Conservation (phyloP, 2,888 invertebrate genomes). For the Epinotia bilunana region DNA sequence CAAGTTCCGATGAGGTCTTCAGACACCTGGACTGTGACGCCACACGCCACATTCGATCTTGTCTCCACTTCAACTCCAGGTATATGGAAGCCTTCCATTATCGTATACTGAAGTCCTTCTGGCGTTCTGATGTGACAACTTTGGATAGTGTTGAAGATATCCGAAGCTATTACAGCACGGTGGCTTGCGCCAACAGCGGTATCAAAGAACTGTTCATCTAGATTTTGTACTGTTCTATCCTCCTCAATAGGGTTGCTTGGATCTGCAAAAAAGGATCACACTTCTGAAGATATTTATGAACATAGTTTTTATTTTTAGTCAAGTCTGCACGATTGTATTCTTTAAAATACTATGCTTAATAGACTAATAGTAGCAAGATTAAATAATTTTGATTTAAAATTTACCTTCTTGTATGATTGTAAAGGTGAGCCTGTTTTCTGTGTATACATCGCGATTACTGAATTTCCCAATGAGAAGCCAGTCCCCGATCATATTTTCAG, state of each 20-base stretch:
- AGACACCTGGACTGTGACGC: constrained; percentile 26
- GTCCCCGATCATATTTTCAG: constrained; percentile 40
- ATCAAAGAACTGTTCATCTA: constrained; percentile 35
- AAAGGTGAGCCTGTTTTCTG: constrained; percentile 38
- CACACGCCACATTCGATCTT: constrained; percentile 19
- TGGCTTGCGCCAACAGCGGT: constrained; percentile 35
- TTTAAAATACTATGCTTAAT: too few relatives aligned
- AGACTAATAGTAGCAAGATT: neutral
- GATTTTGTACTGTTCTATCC: constrained; percentile 24
- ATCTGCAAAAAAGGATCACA: constrained; percentile 25
- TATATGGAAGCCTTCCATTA: constrained; percentile 36
- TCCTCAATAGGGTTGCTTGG: constrained; percentile 45
- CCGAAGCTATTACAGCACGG: constrained; percentile 13
- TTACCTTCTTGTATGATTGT: constrained; percentile 45
- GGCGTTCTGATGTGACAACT: constrained; percentile 44
- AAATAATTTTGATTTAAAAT: neutral
- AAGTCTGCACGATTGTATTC: too few relatives aligned
- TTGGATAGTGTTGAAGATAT: constrained; percentile 14
- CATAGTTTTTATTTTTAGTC: too few relatives aligned
- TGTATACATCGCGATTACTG: constrained; percentile 38
- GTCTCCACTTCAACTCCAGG: constrained; percentile 29
- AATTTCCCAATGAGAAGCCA: constrained; percentile 46
- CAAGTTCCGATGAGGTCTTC: constrained; percentile 41
- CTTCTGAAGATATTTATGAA: neutral
- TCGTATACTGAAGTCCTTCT: constrained; percentile 34